A percentile compares a stretch with the other conserved stretches of the same genome.
Conservation (phyloP, 37 sponge, comb jelly and placozoan genomes). For the Beroe forskalii region DNA sequence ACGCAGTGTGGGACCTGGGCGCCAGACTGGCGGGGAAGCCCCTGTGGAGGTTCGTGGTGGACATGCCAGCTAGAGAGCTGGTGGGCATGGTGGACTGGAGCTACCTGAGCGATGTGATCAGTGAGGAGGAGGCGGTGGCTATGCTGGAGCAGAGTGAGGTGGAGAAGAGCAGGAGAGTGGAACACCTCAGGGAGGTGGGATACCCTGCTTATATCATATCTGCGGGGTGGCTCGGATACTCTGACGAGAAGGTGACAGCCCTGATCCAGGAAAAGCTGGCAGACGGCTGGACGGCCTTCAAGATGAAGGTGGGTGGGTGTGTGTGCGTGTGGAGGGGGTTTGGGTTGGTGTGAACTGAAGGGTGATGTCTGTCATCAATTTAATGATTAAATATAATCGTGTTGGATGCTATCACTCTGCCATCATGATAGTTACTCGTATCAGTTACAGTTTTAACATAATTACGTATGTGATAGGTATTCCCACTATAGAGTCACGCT, state of each 20-base stretch:
- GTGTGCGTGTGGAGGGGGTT: no score
- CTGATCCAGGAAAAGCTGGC: constrained; percentile 67
- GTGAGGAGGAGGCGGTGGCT: constrained; percentile 72
- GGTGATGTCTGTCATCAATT: no score
- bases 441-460: no score
- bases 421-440: no score
- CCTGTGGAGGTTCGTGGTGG: constrained; percentile 73
- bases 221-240: constrained; percentile 86
- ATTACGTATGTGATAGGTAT: no score
- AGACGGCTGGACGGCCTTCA: constrained; percentile 78
- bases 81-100: constrained; percentile 57
- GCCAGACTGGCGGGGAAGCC: constrained; percentile 85
- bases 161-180: background rate
- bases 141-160: constrained; percentile 71
- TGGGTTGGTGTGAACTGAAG: no score
- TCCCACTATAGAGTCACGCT: no score
- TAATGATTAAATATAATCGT: no score
- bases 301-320: constrained; percentile 75
- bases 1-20: constrained; percentile 90
- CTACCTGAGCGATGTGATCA: constrained; percentile 59
- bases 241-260: constrained; percentile 70
- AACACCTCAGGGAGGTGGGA: constrained; percentile 67
- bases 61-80: background rate
- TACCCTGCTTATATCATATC: constrained; percentile 85
- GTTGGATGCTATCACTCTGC: no score